Evolutionary conservation across 2,888 invertebrate species (phyloP).

Genomic region (Imbricaverruca yamaguchii): DNA sequence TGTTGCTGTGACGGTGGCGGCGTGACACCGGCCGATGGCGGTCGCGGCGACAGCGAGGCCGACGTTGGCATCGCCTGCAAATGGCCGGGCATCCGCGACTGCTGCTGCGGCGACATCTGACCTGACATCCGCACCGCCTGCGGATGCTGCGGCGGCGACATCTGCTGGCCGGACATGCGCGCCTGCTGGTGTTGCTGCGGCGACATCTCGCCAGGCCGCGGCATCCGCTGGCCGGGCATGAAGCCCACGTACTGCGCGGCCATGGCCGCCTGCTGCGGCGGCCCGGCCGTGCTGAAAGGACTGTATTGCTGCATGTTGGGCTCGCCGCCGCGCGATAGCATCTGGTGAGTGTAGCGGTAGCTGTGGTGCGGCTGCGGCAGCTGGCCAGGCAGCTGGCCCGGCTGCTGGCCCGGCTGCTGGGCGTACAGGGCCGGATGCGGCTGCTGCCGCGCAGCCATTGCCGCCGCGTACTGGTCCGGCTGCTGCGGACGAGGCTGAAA

Average conservation of each 20-base stretch:
- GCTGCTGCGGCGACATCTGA: constrained; percentile 8
- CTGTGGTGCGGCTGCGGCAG: constrained; percentile 16
- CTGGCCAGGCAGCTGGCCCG: neutral
- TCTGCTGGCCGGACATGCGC: neutral
- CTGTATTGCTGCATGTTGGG: neutral
- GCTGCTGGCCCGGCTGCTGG: neutral
- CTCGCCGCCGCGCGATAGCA: neutral
- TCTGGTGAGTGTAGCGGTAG: constrained; percentile 6
- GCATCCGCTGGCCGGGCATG: constrained; percentile 16
- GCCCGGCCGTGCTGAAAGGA: neutral
- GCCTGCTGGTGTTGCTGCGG: neutral
- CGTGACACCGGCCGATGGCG: neutral
- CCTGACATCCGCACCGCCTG: neutral
- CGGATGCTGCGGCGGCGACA: neutral
- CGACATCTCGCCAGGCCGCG: constrained; percentile 11
- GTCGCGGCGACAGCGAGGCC: neutral
- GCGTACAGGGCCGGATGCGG: neutral
- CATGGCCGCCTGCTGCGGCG: neutral
- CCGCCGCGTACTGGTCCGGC: constrained; percentile 8
- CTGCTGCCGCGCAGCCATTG: neutral
- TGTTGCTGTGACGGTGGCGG: constrained; percentile 3
- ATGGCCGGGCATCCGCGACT: neutral
- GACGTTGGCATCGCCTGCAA: neutral
- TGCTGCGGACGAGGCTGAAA: neutral
- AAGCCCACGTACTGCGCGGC: constrained; percentile 5